Base-by-base conservation (phyloP, 2,888 invertebrate species). In the Orchesella flavescens region DNA sequence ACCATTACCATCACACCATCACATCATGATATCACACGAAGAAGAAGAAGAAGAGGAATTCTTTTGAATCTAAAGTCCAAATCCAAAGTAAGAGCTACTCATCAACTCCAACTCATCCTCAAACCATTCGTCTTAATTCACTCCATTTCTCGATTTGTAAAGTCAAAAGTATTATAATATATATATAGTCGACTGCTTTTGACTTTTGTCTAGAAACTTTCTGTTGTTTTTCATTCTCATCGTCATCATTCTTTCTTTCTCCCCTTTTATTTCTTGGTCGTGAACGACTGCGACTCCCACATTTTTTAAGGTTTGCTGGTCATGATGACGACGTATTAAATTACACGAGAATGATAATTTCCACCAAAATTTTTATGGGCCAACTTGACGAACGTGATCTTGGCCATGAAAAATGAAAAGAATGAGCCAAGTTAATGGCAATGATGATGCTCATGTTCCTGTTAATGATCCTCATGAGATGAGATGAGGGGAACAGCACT, bases 271-370 rank as follows among this genome's bases (percentile, higher is more conserved):
- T 34, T 34, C 3, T 34, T 34, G 34, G 34, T 34, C 34, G 34
- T 34, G 34, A 34, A 34, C 53, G 65, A 23, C 57, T 55, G 71
- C 71, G 76, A 77, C 72, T 83, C 83, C 77, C 61, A 73, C 73
- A 75, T 72, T 69, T 79, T 80, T 77, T 83, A 43, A 83, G 77
- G 59, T 83, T 73, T 83, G 83, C 82, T 76, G 77, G 83, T 83
- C 77, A 83, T 83, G 77, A 71, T 83, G 83, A 83, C 83, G 66
- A 77, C 82, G 71, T 71, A 82, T 82, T 82, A 82, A 82, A 82
- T 82, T 82, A 82, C 82, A 75, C 24, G 68, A 76, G 71, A 82
- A 82, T 75, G 82, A 82, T 82, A 82, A 82, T 69, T 69, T 57
- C 59, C 49, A 74, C 68, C 15, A 55, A 81, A 76, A 76, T 49